Base-by-base conservation (phyloP, 2,797 vertebrate genomes). In the Ambastaia sidthimunki region DNA sequence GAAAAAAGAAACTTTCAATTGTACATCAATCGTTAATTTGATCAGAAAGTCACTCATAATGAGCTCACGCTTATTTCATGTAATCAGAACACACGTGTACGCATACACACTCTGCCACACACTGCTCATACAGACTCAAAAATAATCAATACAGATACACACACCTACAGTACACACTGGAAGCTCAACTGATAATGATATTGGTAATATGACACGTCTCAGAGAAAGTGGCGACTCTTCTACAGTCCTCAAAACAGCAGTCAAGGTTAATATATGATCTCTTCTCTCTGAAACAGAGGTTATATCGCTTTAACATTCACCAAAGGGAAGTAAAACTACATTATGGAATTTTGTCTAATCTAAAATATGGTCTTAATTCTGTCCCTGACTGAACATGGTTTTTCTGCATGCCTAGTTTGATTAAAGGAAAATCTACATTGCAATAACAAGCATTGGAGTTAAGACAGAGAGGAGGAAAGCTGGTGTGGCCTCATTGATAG, bases 51-150 rank as follows among this genome's bases (percentile, higher is more conserved):
- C 21, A 34, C 5, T 48, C 28, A 52, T 37, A 54, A 55, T 7
- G n/a, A n/a, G 28, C 23, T 67, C 47, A 50, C 54, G 15, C 21
- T 37, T 44, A 47, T 60, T 28, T 69, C 34, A 57, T 37, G 66
- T 79, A 85, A 84, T 76, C 60, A 85, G 75, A 21, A 76, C 74
- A 34, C 34, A 4, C 62, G 77, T 57, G 15, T 47, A 73, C 52
- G 47, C 60, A 71, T 18, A 59, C 78, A n/a, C 65, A 41, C 66
- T 16, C 41, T 2, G 4, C 12, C 28, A 21, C 16, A 47, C 3
- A 57, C 1, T 0, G 3, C 19, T 23, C 57, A 60, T 12, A 18
- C 59, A 18, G 13, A 2, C 60, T 7, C 25, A 37, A 34, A 34
- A 65, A n/a, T 65, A 37, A 37, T 63, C 55, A n/a, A 18, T 63